Base-by-base conservation (phyloP, 1,140 invertebrate species). In the Vollenhovia emeryi region DNA sequence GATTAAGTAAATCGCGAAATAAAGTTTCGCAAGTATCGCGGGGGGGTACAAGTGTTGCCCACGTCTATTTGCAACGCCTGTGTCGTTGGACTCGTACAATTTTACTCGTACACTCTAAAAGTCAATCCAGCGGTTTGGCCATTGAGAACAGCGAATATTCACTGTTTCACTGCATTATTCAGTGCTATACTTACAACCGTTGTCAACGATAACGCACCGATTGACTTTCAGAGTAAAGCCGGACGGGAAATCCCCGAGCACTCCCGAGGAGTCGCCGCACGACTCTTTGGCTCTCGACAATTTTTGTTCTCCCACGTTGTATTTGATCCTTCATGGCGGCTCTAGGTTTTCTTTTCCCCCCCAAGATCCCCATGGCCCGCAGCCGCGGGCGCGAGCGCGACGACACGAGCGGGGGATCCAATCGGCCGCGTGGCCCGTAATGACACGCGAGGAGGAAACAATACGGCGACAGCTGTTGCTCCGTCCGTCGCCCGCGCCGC, bases 391-490 rank as follows among this genome's bases (percentile, higher is more conserved):
- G 59, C 33, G 21, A 21, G 8, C 40, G 18, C 43, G 59, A 43
- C 24, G 27, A 84, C 82, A 30, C 24, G 0, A 7, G 18, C 2
- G 9, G 11, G 43, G 24, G 24, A 15, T 24, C 60, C 6, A 27
- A 57, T 55, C 78, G 64, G 24, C 36, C 48, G 64, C 45, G 30
- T 45, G 57, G 57, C 60, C n/a, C 36, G 43, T 78, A 84, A 84
- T 74, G 82, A 88, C 76, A 83, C 45, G 50, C 78, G 60, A 57
- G 13, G 27, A n/a, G 45, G 18, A 84, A 89, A 89, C 88, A 87
- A 89, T 89, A 74, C 80, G 68, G 79, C 80, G 68, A 90, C 90
- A 90, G 87, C 91, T 92, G 87, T 90, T 90, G 88, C 80, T 90
- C 86, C 75, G 84, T 88, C 30, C 78, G 68, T 68, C 85, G 64